phyloP scores from a whole-genome alignment of 2,113 vertebrate species.

The Hippopotamus amphibius region DNA sequence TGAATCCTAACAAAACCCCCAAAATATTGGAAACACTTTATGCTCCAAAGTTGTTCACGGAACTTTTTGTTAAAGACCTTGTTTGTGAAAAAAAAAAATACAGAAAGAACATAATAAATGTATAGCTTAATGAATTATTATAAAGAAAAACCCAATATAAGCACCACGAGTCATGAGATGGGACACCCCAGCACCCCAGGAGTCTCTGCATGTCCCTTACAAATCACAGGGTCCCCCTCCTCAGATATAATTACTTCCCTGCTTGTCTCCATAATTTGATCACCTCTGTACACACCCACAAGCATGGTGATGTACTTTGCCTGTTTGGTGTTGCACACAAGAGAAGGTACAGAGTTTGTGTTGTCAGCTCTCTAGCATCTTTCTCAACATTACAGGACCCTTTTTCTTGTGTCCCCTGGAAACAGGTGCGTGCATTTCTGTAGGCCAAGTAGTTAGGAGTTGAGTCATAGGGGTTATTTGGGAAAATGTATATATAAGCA shows the following conservation, averaged over 20 bases:
- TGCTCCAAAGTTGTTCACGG: neutral
- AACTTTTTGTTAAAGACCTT: neutral
- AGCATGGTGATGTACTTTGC: neutral
- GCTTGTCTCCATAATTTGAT: neutral
- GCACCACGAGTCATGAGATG: neutral
- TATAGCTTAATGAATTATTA: neutral
- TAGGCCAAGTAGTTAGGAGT: neutral
- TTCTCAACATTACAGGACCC: neutral
- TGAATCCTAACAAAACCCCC: neutral
- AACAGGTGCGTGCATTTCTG: neutral
- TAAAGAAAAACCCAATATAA: neutral
- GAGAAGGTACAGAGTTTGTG: too few species aligned
- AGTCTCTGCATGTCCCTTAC: neutral
- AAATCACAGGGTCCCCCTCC: neutral
- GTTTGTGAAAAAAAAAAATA: neutral
- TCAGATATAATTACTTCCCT: neutral
- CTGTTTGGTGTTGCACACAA: neutral
- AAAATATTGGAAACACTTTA: neutral
- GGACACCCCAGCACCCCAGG: neutral
- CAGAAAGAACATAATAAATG: neutral
- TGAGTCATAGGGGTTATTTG: neutral
- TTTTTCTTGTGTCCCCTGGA: too few species aligned
- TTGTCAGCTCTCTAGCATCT: neutral
- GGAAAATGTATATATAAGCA: rapidly evolving
- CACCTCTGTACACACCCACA: neutral